Conservation (phyloP, 2,888 invertebrate species). For the Lepetodrilus schrolli region DNA sequence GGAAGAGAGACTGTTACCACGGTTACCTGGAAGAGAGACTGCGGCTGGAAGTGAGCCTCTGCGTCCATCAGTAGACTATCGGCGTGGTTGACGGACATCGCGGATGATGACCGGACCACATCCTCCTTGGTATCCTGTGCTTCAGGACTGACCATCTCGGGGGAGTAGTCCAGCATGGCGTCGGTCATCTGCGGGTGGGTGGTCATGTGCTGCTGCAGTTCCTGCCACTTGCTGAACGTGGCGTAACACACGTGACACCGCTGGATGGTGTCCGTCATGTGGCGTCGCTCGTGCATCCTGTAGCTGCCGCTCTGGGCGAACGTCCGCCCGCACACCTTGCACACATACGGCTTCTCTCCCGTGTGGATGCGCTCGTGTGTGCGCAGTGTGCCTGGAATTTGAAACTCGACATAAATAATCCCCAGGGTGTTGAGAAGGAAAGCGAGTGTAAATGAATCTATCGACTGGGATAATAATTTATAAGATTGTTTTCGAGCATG, state of each 20-base stretch:
- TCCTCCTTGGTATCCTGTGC: constrained; percentile 13
- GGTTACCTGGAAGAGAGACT: constrained; percentile 37
- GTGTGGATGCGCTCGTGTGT: constrained; percentile 69
- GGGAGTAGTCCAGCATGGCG: constrained; percentile 21
- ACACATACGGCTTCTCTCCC: constrained; percentile 67
- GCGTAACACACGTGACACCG: constrained; percentile 65
- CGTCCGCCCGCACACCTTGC: constrained; percentile 59
- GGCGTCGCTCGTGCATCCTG: constrained; percentile 69
- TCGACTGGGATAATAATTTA: too few species aligned
- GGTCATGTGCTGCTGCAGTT: constrained; percentile 64
- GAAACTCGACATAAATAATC: too few species aligned
- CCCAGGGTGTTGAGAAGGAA: too few species aligned
- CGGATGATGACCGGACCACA: not conserved
- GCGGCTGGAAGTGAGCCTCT: constrained; percentile 33
- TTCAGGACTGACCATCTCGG: not conserved
- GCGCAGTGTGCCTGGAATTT: constrained; percentile 66
- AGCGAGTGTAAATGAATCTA: too few species aligned
- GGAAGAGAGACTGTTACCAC: too few species aligned
- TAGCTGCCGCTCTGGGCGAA: constrained; percentile 70
- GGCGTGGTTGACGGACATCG: not conserved
- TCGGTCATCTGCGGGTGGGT: constrained; percentile 55
- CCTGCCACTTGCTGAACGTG: constrained; percentile 61
- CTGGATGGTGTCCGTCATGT: constrained; percentile 65
- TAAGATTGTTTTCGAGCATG: too few species aligned
- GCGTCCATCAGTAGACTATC: constrained; percentile 35